Percentiles rank a stretch among this genome's conserved stretches.
Evolutionary conservation across 1,140 invertebrate genomes (phyloP).

Genomic region (Octopus bimaculoides): DNA sequence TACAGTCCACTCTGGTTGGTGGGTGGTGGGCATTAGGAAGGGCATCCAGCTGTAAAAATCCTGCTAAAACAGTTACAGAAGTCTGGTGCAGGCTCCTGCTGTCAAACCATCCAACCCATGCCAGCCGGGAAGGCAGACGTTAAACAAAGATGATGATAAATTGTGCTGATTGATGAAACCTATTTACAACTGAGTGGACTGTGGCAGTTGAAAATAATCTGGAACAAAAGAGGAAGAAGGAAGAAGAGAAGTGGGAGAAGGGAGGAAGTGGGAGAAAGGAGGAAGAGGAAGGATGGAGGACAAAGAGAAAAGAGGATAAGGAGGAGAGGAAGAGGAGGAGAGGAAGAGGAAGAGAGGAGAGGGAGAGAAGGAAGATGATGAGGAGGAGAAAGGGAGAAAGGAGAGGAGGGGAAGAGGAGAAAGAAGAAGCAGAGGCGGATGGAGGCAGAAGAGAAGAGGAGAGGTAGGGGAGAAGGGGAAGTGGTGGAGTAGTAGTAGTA

Average conservation of each 20-base stretch:
- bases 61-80: no score
- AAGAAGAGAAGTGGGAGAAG: background rate
- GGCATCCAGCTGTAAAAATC: no score
- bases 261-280: background rate
- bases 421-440: background rate
- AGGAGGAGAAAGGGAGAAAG: background rate
- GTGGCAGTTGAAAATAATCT: background rate
- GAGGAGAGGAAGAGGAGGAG: background rate
- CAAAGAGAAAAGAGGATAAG: background rate
- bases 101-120: no score
- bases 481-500: background rate
- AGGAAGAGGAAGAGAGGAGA: background rate
- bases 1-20: no score
- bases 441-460: background rate
- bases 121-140: no score
- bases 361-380: background rate
- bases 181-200: no score
- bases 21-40: no score
- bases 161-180: no score
- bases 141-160: no score
- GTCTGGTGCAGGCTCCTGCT: no score
- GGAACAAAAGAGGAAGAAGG: background rate
- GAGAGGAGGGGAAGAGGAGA: background rate
- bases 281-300: background rate
- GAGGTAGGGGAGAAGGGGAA: background rate